Conservation (phyloP, 2,113 vertebrate genomes). For the Gavialis gangeticus region DNA sequence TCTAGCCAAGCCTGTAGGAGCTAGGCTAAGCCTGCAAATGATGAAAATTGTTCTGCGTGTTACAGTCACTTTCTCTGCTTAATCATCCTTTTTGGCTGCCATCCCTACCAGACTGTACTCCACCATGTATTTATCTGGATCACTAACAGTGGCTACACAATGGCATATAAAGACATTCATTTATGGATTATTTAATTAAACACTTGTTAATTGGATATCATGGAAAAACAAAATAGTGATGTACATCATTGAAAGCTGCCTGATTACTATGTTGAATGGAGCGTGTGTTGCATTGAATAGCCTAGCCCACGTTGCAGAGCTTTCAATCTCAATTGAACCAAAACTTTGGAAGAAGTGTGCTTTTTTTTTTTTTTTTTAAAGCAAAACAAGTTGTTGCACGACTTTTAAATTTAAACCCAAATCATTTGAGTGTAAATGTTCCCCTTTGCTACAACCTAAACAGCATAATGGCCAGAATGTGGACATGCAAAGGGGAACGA, state of each 20-base stretch:
- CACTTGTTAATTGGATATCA: too few species aligned
- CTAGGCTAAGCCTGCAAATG: background rate
- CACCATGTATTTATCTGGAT: background rate
- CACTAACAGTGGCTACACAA: background rate
- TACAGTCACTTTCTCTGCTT: background rate
- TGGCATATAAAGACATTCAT: background rate
- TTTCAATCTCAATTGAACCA: background rate
- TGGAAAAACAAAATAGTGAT: background rate
- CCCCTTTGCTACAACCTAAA: background rate
- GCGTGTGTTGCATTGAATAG: background rate
- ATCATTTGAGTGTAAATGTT: background rate
- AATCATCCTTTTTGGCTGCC: background rate
- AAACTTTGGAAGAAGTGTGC: background rate
- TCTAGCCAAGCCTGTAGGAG: background rate
- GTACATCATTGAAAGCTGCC: background rate
- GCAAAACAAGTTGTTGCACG: too few species aligned
- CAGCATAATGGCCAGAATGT: background rate
- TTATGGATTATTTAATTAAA: background rate
- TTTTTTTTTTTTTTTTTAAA: too few species aligned
- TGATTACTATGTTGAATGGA: background rate
- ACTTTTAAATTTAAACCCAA: background rate
- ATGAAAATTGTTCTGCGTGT: background rate
- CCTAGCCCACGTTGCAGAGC: fast-evolving
- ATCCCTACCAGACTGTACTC: background rate
- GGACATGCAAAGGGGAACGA: background rate